Percentiles rank a stretch among this genome's conserved stretches.
These are phyloP conservation scores for Melinaea marsaeus DNA, from an alignment of 2,888 invertebrate species.

Conservation along the genomic window DNA sequence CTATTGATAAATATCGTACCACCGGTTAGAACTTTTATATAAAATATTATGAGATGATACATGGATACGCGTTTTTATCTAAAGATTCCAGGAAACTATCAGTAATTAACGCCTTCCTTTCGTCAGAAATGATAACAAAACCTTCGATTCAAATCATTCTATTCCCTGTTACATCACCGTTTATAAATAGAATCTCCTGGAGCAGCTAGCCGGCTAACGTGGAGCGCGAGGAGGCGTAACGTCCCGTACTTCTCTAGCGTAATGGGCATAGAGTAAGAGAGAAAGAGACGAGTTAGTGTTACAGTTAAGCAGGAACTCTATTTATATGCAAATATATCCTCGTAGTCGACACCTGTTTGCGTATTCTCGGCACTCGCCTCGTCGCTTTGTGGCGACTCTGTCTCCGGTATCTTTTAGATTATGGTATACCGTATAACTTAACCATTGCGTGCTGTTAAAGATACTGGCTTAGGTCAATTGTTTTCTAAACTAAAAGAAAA, in stretches of 20 bases:
- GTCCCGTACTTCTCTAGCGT: constrained; percentile 62
- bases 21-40: background rate
- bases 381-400: constrained; percentile 68
- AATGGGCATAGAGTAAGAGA: constrained; percentile 51
- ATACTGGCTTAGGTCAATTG: constrained; percentile 33
- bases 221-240: constrained; percentile 66
- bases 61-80: background rate
- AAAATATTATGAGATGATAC: background rate
- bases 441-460: constrained; percentile 35
- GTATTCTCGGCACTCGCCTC: constrained; percentile 70
- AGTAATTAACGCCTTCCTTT: constrained; percentile 9
- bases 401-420: constrained; percentile 67
- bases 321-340: constrained; percentile 78
- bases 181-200: constrained; percentile 74
- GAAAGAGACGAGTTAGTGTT: constrained; percentile 71
- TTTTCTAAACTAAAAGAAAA: constrained; percentile 22
- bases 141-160: constrained; percentile 47
- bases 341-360: constrained; percentile 78
- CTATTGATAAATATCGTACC: background rate
- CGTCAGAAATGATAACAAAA: constrained; percentile 42
- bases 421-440: constrained; percentile 45
- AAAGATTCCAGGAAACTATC: background rate
- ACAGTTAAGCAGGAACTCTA: constrained; percentile 79
- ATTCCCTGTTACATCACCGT: constrained; percentile 68
- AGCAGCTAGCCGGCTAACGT: constrained; percentile 51